phyloP scores from a whole-genome alignment of 2,888 invertebrate species.

The Diarsia brunnea region DNA sequence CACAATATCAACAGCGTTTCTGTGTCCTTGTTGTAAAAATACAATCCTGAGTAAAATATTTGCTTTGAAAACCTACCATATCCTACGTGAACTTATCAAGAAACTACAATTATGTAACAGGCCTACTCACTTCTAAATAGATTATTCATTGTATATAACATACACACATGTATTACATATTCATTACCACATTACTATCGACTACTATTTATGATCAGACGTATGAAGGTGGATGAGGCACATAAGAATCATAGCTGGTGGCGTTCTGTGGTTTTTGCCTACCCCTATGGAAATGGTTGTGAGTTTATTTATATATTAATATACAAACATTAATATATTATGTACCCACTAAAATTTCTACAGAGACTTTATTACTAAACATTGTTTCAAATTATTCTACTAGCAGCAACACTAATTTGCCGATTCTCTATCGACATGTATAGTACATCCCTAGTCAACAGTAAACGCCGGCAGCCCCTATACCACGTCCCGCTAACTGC shows the following conservation, averaged over 20 bases:
- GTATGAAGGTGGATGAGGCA: too few species aligned
- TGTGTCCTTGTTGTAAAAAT: neutral
- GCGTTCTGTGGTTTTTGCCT: too few species aligned
- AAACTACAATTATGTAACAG: neutral
- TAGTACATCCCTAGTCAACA: constrained; percentile 48
- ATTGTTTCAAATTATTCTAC: neutral
- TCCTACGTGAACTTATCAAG: neutral
- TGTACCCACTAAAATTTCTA: neutral
- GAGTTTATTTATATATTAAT: too few species aligned
- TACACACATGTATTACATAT: too few species aligned
- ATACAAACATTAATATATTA: neutral
- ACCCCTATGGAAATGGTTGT: too few species aligned
- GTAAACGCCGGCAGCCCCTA: constrained; percentile 75
- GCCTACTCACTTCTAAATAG: neutral
- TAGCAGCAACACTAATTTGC: neutral
- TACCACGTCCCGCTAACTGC: constrained; percentile 74
- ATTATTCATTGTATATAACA: too few species aligned
- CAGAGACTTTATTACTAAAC: neutral
- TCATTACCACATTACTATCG: neutral
- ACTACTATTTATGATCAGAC: too few species aligned
- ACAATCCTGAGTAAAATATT: neutral
- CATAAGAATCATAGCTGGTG: too few species aligned
- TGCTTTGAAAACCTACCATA: neutral
- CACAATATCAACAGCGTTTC: neutral
- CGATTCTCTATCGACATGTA: constrained; percentile 43